Base-by-base conservation (phyloP, 92 coral and sea anemone genomes). In the Phenganax subtilis region DNA sequence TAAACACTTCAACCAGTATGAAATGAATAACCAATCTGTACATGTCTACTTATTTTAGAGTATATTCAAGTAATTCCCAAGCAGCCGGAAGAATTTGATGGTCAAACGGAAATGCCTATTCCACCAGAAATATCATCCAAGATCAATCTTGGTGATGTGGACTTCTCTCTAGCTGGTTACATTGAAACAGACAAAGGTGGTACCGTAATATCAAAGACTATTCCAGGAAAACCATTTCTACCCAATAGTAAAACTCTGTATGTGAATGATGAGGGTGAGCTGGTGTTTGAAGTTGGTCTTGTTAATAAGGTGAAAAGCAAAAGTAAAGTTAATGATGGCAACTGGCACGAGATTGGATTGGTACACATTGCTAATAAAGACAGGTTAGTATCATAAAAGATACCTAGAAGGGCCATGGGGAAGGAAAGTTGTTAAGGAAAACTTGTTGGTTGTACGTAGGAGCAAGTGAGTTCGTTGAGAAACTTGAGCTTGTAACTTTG, bases 311-410 rank as follows among this genome's bases (percentile, higher is more conserved):
- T 65, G 0, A 51, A 62, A 61, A 79, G 83, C 53, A 79, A 79
- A 52, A 52, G 31, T 16, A 79, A 64, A 62, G 74, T 79, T 12
- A 79, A 79, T 52, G 83, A 79, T 31, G 69, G 68, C 51, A 79
- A 79, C 54, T 79, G 83, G 83, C 83, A 79, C 31, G 83, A 79
- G 51, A 30, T 79, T 79, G 83, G 83, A 51, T 15, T 79, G 6
- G 83, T 79, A 7, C 83, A 79, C 69, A 62, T 63, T 3, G 83
- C 72, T 8, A 62, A 73, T 65, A 73, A 79, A 29, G 83, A 79
- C 74, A 79, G 83, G 83, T 79, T 63, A 3, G 59, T 65, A 54
- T 16, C 31, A 12, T 28, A 28, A 47, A 54, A 11, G 10, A 30
- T 28, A 69, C 0, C n/a, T 6, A 10, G 74, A 8, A 12, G 2